Percentiles rank a stretch among this genome's conserved stretches.
Conservation (phyloP, 2,797 vertebrate species). For the Sebastes steindachneri region DNA sequence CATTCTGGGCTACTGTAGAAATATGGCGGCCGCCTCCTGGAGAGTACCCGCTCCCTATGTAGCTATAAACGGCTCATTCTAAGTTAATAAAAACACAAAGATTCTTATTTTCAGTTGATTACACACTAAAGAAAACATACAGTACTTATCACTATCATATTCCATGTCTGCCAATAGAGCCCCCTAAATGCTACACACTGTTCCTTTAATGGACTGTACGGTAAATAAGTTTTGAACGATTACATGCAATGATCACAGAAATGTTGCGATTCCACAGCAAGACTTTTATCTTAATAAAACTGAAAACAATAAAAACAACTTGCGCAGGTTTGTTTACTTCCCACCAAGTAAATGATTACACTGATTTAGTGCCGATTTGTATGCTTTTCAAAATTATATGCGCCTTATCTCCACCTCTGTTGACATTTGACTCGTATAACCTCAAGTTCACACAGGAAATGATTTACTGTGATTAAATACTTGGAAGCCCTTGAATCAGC, state of each 20-base stretch:
- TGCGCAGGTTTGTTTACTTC: constrained; percentile 45
- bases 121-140: too few species aligned
- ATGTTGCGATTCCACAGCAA: background rate
- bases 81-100: too few species aligned
- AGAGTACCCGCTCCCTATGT: too few species aligned
- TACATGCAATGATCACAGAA: background rate
- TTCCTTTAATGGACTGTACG: background rate
- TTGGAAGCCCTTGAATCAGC: constrained; percentile 38
- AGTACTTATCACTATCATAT: too few species aligned
- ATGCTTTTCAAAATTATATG: constrained; percentile 37
- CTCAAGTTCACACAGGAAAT: constrained; percentile 69
- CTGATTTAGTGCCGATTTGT: constrained; percentile 49
- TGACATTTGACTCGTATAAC: constrained; percentile 67
- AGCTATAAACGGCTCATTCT: too few species aligned
- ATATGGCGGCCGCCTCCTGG: fast-evolving
- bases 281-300: constrained; percentile 19
- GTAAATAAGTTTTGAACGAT: constrained; percentile 9
- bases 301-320: background rate
- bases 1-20: too few species aligned
- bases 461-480: constrained; percentile 53
- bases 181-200: too few species aligned
- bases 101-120: too few species aligned
- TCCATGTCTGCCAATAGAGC: too few species aligned
- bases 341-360: constrained; percentile 63
- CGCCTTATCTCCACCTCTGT: constrained; percentile 53